Evolutionary conservation across 1,140 invertebrate genomes (phyloP).

Genomic region (Subanguina moxae): DNA sequence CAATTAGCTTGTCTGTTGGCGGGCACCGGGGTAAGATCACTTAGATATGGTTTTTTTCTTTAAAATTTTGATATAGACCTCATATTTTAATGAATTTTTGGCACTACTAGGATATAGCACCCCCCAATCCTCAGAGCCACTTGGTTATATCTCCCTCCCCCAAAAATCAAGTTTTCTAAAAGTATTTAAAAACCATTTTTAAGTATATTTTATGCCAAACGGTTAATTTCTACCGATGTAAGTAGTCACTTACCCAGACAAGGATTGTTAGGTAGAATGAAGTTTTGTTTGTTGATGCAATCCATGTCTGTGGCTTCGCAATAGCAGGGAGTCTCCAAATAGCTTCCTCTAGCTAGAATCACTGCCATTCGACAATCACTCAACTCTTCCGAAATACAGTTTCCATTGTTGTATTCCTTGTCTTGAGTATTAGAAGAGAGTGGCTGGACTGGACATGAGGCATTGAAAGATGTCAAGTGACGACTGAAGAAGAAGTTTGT

Average conservation of each 20-base stretch:
- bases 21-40: not conserved
- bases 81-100: too few relatives aligned
- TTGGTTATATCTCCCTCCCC: too few relatives aligned
- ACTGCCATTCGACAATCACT: slow-evolving; percentile 38
- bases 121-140: too few relatives aligned
- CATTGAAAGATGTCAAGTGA: slow-evolving; percentile 19
- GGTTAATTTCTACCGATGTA: too few relatives aligned
- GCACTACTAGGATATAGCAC: too few relatives aligned
- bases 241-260: slow-evolving; percentile 40
- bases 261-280: slow-evolving; percentile 47
- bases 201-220: too few relatives aligned
- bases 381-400: slow-evolving; percentile 28
- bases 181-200: too few relatives aligned
- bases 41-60: too few relatives aligned
- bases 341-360: slow-evolving; percentile 37
- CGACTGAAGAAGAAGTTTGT: slow-evolving; percentile 20
- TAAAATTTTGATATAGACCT: too few relatives aligned
- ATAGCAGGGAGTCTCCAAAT: slow-evolving; percentile 47
- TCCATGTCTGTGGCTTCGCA: slow-evolving; percentile 41
- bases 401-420: not conserved
- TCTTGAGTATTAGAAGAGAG: not conserved
- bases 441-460: slow-evolving; percentile 20
- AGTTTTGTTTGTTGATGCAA: slow-evolving; percentile 38
- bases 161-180: too few relatives aligned
- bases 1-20: too few relatives aligned